These are phyloP conservation scores for Scaptomyza reducta DNA, from an alignment of 2,888 invertebrate species.

Conservation along the genomic window DNA sequence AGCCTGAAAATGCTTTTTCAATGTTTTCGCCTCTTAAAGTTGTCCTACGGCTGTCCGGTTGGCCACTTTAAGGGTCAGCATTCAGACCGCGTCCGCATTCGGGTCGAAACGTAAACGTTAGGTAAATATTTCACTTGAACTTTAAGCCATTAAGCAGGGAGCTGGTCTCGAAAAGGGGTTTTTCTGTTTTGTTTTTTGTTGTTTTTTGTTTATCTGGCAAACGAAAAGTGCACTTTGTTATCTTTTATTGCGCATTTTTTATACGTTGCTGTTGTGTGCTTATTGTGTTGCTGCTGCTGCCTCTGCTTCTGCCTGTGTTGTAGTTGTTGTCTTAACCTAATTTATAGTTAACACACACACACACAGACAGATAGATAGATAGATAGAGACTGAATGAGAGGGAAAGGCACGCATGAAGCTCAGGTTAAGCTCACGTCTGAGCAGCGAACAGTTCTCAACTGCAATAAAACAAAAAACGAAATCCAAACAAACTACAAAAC, in stretches of 20 bases:
- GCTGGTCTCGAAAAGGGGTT: slow-evolving; percentile 21
- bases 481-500: slow-evolving; percentile 44
- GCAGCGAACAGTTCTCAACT: slow-evolving; percentile 60
- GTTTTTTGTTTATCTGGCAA: slow-evolving; percentile 62
- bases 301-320: slow-evolving; percentile 47
- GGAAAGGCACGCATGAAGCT: slow-evolving; percentile 19
- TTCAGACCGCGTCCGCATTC: not conserved
- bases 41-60: not conserved
- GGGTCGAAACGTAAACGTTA: slow-evolving; percentile 52
- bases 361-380: slow-evolving; percentile 2
- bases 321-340: slow-evolving; percentile 75
- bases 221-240: slow-evolving; percentile 80
- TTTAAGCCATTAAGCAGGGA: slow-evolving; percentile 71
- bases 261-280: slow-evolving; percentile 46
- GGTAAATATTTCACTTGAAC: slow-evolving; percentile 73
- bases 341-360: slow-evolving; percentile 69
- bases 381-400: not conserved
- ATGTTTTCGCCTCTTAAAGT: slow-evolving; percentile 43
- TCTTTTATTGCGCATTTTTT: slow-evolving; percentile 80
- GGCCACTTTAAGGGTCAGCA: slow-evolving; percentile 49
- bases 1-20: slow-evolving; percentile 46
- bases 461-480: slow-evolving; percentile 76
- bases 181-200: not conserved
- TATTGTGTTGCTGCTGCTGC: slow-evolving; percentile 35
- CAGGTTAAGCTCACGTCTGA: slow-evolving; percentile 66